Evolutionary conservation across 2,797 vertebrate genomes (phyloP).

Genomic region (Emydoidea blandingii): DNA sequence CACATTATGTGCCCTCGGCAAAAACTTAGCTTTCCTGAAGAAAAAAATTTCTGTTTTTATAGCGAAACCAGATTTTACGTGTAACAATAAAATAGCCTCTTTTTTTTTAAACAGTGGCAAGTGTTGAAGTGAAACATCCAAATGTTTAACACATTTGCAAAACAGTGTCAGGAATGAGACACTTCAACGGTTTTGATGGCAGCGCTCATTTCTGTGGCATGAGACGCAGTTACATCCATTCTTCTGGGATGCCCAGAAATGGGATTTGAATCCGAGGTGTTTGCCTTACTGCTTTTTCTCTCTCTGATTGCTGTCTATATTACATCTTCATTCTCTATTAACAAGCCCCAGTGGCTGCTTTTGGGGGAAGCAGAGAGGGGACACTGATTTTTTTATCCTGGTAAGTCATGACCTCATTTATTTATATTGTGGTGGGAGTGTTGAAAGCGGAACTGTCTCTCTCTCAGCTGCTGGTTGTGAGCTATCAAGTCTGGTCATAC

Average conservation of each 20-base stretch:
- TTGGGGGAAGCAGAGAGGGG: not conserved
- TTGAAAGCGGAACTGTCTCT: slow-evolving; percentile 15
- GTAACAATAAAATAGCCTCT: not conserved
- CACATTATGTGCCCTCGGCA: not conserved
- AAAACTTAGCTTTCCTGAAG: slow-evolving; percentile 26
- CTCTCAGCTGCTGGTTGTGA: not conserved
- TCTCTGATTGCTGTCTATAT: not conserved
- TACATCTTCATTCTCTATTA: not conserved
- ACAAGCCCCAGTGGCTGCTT: not conserved
- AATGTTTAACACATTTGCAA: slow-evolving; percentile 29
- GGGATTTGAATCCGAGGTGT: not conserved
- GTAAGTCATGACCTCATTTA: not conserved
- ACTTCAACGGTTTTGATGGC: slow-evolving; percentile 13
- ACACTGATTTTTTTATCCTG: not conserved
- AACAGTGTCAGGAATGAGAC: slow-evolving; percentile 14
- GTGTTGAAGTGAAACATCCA: slow-evolving; percentile 50
- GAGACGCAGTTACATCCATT: not conserved
- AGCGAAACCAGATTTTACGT: not conserved
- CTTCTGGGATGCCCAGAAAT: not conserved
- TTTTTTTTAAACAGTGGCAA: slow-evolving; percentile 4
- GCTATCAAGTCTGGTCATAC: slow-evolving; percentile 31
- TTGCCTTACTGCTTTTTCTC: not conserved
- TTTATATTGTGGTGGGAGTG: slow-evolving; percentile 8
- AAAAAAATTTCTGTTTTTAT: not conserved
- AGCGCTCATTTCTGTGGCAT: not conserved